Evolutionary conservation across 1,140 invertebrate species (phyloP), one percentile per base, ranked within the genome.

Genomic region (Alviniconcha marisindica): DNA sequence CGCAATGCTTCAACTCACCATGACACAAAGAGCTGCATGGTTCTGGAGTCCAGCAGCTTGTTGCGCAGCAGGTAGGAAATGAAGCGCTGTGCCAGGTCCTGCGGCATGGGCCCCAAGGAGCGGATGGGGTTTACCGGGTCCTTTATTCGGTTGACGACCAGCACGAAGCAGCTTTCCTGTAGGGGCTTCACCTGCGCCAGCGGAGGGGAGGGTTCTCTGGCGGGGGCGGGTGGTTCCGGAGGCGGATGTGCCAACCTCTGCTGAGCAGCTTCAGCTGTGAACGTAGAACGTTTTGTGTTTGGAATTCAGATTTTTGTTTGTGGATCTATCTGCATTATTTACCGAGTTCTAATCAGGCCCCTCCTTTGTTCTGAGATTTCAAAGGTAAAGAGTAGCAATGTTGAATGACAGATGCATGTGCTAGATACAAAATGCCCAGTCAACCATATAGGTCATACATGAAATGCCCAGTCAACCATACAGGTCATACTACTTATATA

Each of bases 1-100:
- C n/a, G n/a, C n/a, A n/a, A n/a, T n/a, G n/a, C n/a, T n/a, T 36
- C 7, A 51, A 83, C 85, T 83, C 83, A 92, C 91, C 90, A 90
- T n/a, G 91, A 87, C 77, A 91, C 85, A 86, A 92, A 92, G 21
- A 87, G 84, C 71, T 91, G 87, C 12, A 92, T 83, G 42, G 88
- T 90, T 60, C 87, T 89, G 0, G 88, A 87, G 73, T 88, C 89
- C 24, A 92, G 86, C 48, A 88, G 83, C 83, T 88, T 88, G 48
- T 92, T 86, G 69, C 90, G 90, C 51, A 91, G 56, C 2, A 92
- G 87, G 63, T 90, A 86, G 3, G 83, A 66, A 21, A 92, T 40
- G 15, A 92, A 76, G 31, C 86, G 85, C 77, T 90, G 87, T 14
- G 91, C 89, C 77, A 91, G 84, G 10, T 89, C 84, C 77, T 90